phyloP scores from a whole-genome alignment of 2,888 invertebrate genomes.

The Parascotia fuliginaria region DNA sequence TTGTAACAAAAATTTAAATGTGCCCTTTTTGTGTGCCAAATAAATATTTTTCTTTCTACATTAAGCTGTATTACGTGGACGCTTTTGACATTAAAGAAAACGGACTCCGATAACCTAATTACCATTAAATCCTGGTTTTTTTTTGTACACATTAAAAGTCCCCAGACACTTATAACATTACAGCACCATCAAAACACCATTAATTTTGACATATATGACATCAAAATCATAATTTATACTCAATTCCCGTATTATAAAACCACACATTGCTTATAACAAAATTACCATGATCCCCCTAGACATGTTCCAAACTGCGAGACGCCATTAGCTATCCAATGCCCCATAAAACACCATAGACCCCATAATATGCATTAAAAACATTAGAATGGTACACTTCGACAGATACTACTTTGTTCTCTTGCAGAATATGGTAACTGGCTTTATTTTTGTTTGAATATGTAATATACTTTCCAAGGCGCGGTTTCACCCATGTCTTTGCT shows the following conservation, averaged over 20 bases:
- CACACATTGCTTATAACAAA: slow-evolving; percentile 15
- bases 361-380: slow-evolving; percentile 68
- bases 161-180: too few relatives aligned
- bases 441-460: neutral
- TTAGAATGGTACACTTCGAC: slow-evolving; percentile 49
- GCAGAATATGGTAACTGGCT: slow-evolving; percentile 27
- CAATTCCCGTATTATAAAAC: slow-evolving; percentile 5
- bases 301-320: slow-evolving; percentile 24
- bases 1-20: too few relatives aligned
- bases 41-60: too few relatives aligned
- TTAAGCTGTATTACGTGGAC: too few relatives aligned
- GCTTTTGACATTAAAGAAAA: too few relatives aligned
- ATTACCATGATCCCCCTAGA: slow-evolving; percentile 19
- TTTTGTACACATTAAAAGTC: too few relatives aligned
- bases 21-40: too few relatives aligned
- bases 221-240: slow-evolving; percentile 3
- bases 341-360: slow-evolving; percentile 64
- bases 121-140: too few relatives aligned
- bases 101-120: too few relatives aligned
- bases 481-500: too few relatives aligned
- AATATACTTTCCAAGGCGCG: too few relatives aligned
- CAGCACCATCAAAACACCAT: too few relatives aligned
- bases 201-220: neutral
- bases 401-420: slow-evolving; percentile 17
- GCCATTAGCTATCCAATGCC: slow-evolving; percentile 57